Conservation (phyloP, 2,113 vertebrate species). For the Syngnathus scovelli region DNA sequence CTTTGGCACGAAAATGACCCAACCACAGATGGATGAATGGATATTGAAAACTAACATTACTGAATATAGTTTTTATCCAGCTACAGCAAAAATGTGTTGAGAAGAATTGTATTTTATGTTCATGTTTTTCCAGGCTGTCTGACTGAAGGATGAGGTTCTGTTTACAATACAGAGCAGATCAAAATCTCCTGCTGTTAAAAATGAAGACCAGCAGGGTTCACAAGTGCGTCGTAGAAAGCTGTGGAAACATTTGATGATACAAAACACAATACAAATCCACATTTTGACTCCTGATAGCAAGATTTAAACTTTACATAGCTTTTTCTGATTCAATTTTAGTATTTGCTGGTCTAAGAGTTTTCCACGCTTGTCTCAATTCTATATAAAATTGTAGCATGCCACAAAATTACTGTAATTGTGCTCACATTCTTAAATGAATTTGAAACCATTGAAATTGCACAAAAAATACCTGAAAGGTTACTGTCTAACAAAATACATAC, state of each 20-base stretch:
- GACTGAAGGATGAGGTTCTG: not conserved
- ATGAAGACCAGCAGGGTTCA: not conserved
- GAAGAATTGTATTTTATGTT: not conserved
- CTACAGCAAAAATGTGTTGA: not conserved
- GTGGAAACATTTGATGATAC: not conserved
- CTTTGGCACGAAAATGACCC: no score
- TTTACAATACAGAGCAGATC: conserved; percentile 2
- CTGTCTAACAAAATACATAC: conserved; percentile 13
- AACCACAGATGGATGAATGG: no score
- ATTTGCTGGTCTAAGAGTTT: no score
- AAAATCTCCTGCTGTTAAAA: not conserved
- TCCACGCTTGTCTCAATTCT: not conserved
- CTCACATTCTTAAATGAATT: not conserved
- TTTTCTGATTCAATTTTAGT: no score
- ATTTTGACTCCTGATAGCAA: not conserved
- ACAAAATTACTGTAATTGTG: not conserved
- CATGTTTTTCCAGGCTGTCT: not conserved
- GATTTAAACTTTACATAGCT: no score
- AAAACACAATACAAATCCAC: not conserved
- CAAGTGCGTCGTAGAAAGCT: not conserved
- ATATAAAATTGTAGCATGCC: not conserved
- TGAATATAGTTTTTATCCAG: not conserved
- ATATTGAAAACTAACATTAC: no score
- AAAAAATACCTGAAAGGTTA: not conserved
- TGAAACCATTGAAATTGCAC: not conserved